These are phyloP conservation scores for Pediacus dermestoides DNA, from an alignment of 2,888 invertebrate species.

Conservation along the genomic window DNA sequence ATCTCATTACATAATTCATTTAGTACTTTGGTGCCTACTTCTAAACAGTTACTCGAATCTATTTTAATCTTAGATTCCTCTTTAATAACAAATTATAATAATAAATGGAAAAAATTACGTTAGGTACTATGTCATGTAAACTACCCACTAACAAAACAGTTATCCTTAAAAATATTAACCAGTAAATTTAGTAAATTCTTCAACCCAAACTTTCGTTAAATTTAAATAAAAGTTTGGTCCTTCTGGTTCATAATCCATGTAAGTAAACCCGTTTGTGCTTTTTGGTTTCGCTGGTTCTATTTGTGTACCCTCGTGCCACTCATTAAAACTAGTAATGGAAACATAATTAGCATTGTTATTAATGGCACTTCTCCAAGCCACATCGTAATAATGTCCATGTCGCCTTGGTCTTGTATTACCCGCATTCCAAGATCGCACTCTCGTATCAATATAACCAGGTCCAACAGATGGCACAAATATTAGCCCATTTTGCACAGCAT, in stretches of 20 bases:
- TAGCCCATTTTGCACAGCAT: constrained; percentile 57
- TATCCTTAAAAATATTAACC: constrained; percentile 8
- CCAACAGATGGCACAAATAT: constrained; percentile 67
- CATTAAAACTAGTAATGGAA: constrained; percentile 69
- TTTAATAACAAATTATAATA: too few relatives aligned
- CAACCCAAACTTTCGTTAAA: constrained; percentile 60
- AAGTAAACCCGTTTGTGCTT: constrained; percentile 46
- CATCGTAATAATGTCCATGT: constrained; percentile 62
- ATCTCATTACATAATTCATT: too few relatives aligned
- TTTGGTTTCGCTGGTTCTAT: constrained; percentile 62
- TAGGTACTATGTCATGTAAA: too few relatives aligned
- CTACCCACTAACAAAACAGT: too few relatives aligned
- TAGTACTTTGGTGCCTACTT: too few relatives aligned
- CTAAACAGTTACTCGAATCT: too few relatives aligned
- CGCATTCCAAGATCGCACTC: constrained; percentile 58
- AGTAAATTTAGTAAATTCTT: constrained; percentile 46
- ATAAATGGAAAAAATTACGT: too few relatives aligned
- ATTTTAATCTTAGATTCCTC: too few relatives aligned
- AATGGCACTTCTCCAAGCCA: constrained; percentile 60
- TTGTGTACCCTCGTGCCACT: constrained; percentile 74
- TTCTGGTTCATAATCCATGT: constrained; percentile 60
- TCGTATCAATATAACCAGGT: constrained; percentile 67
- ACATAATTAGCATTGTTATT: constrained; percentile 56
- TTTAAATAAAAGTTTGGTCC: constrained; percentile 61
- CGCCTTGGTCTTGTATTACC: constrained; percentile 53